Evolutionary conservation across 2,888 invertebrate genomes (phyloP).

Genomic region (Nudaria mundana): DNA sequence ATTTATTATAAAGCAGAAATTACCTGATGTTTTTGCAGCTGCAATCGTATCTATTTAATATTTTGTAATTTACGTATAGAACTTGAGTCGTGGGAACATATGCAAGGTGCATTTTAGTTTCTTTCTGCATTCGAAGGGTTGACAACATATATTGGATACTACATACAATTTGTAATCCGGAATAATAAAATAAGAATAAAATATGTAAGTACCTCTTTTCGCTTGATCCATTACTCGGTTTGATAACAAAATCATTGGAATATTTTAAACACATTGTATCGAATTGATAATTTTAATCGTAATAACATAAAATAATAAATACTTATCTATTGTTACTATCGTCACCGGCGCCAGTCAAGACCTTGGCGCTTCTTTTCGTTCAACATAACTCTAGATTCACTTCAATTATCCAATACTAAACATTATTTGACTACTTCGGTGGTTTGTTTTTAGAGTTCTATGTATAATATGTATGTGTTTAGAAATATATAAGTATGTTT

Average conservation of each 20-base stretch:
- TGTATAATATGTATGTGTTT: too few relatives aligned
- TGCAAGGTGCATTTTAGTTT: constrained; percentile 44
- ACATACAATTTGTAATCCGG: constrained; percentile 5
- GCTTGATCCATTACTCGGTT: not conserved
- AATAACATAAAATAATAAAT: constrained; percentile 2
- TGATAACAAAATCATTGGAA: not conserved
- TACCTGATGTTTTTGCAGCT: constrained; percentile 22
- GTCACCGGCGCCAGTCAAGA: constrained; percentile 4
- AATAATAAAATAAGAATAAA: not conserved
- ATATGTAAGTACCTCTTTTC: not conserved
- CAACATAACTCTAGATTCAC: not conserved
- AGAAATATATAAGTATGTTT: too few relatives aligned
- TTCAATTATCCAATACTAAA: not conserved
- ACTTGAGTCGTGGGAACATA: constrained; percentile 44
- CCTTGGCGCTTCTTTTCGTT: constrained; percentile 1
- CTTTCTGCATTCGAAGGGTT: constrained; percentile 22
- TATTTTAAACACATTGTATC: constrained; percentile 5
- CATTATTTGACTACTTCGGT: too few relatives aligned
- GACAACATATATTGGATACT: constrained; percentile 26
- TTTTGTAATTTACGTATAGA: too few relatives aligned
- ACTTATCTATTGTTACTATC: constrained; percentile 6
- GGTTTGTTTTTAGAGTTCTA: too few relatives aligned
- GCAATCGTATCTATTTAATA: constrained; percentile 9
- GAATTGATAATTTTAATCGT: constrained; percentile 8
- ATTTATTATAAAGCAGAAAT: too few relatives aligned